A percentile compares a stretch with the other conserved stretches of the same genome.
phyloP scores from a whole-genome alignment of 2,113 vertebrate genomes.

The Ictidomys tridecemlineatus region DNA sequence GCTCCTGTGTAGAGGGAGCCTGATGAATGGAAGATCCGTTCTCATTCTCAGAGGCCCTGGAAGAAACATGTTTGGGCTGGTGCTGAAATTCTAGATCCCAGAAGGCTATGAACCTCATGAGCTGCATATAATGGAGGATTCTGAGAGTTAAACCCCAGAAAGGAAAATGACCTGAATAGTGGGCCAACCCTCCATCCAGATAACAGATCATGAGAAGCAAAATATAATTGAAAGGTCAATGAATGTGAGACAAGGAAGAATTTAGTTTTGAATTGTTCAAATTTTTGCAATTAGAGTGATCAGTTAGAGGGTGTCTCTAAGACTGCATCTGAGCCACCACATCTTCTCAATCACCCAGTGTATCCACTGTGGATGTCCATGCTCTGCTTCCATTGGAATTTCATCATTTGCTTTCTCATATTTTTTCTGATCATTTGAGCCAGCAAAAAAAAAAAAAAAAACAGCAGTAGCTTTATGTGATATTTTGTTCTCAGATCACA shows the following conservation, averaged over 20 bases:
- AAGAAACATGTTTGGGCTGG: not conserved
- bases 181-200: rapidly evolving
- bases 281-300: not conserved
- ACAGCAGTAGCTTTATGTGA: not conserved
- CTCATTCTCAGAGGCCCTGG: too few relatives aligned
- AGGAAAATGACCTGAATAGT: rapidly evolving
- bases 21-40: not conserved
- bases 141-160: not conserved
- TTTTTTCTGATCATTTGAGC: not conserved
- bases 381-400: not conserved
- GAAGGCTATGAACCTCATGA: not conserved
- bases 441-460: too few relatives aligned
- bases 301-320: not conserved
- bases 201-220: not conserved
- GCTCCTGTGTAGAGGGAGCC: rapidly evolving
- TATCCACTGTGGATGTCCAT: not conserved
- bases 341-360: too few relatives aligned
- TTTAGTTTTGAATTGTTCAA: not conserved
- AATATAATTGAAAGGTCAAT: not conserved
- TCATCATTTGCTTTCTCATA: not conserved
- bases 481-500: not conserved
- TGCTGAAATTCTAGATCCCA: too few relatives aligned
- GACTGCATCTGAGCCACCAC: rapidly evolving
- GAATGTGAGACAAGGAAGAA: not conserved
- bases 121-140: not conserved